Conservation (phyloP, 2,797 vertebrate species). For the Kryptolebias ocellatus region DNA sequence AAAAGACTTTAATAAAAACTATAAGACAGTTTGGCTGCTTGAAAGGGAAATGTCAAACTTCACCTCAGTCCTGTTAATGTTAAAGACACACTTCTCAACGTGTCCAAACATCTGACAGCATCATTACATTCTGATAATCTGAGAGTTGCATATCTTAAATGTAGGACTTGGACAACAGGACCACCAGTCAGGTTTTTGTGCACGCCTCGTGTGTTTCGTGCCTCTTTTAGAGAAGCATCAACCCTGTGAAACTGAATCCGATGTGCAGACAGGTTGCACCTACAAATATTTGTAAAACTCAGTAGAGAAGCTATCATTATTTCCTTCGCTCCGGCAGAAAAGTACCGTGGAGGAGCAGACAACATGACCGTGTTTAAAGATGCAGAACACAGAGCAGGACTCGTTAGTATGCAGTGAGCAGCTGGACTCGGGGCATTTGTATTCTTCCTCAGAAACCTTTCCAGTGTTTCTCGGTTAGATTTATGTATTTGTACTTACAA, state of each 20-base stretch:
- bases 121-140: no score
- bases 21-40: no score
- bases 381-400: slow-evolving; percentile 4
- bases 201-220: background rate
- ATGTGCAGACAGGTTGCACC: background rate
- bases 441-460: slow-evolving; percentile 43
- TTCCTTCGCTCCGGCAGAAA: background rate
- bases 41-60: no score
- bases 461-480: slow-evolving; percentile 42
- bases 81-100: no score
- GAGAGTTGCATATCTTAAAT: no score
- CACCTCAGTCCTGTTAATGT: no score
- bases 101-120: no score
- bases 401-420: slow-evolving; percentile 40
- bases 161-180: no score
- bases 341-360: slow-evolving; percentile 7
- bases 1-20: no score
- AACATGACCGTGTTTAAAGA: slow-evolving; percentile 23
- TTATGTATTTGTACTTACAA: slow-evolving; percentile 51
- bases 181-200: background rate
- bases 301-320: background rate
- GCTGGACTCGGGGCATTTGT: slow-evolving; percentile 38
- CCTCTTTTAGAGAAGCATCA: background rate
- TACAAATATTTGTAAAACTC: background rate
- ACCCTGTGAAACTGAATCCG: background rate